A percentile compares a stretch with the other conserved stretches of the same genome.
Conservation (phyloP, 2,888 invertebrate genomes). For the Teinopalpus imperialis region DNA sequence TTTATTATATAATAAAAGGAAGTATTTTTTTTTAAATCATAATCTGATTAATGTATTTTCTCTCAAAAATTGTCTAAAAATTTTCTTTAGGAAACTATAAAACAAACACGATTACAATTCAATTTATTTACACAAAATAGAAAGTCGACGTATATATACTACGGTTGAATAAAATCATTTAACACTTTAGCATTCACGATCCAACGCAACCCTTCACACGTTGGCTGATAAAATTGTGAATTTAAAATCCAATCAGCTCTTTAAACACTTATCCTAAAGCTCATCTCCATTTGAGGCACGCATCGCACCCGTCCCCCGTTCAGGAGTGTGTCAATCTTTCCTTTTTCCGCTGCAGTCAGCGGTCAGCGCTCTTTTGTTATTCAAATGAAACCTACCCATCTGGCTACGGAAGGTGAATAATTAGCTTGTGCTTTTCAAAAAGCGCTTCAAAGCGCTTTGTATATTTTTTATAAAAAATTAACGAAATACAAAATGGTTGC, state of each 20-base stretch:
- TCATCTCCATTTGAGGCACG: conserved; percentile 32
- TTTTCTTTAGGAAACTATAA: no score
- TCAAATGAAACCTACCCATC: conserved; percentile 64
- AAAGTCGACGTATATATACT: neutral
- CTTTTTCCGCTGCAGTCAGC: conserved; percentile 50
- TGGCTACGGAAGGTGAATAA: conserved; percentile 57
- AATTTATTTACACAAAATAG: conserved; percentile 12
- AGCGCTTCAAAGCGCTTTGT: conserved; percentile 11
- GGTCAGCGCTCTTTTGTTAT: conserved; percentile 63
- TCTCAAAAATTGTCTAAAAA: no score
- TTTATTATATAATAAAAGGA: no score
- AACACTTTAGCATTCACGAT: conserved; percentile 5
- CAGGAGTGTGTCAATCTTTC: conserved; percentile 58
- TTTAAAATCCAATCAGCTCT: conserved; percentile 34
- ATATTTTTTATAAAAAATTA: neutral
- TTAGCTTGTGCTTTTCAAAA: conserved; percentile 50
- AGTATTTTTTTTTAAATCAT: no score
- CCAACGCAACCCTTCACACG: conserved; percentile 17
- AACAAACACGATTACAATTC: conserved; percentile 10
- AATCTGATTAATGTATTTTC: no score
- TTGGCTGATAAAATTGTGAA: conserved; percentile 32
- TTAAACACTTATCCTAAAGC: conserved; percentile 31
- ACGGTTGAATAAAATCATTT: conserved; percentile 14
- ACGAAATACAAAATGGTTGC: no score
- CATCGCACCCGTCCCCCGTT: conserved; percentile 37